phyloP scores from a whole-genome alignment of 2,797 vertebrate species.

The Sebastes cheni region DNA sequence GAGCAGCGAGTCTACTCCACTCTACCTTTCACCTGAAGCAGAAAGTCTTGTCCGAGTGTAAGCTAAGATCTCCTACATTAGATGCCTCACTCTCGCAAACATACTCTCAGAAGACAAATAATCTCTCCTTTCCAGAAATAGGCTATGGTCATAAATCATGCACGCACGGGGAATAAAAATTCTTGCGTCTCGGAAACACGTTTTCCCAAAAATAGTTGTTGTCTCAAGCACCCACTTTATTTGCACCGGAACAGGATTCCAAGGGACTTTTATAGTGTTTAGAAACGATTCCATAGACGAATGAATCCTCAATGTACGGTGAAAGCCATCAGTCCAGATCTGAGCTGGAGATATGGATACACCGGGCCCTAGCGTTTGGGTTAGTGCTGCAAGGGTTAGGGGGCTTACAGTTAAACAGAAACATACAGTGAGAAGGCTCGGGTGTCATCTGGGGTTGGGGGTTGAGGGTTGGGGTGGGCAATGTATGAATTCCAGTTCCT shows the following conservation, averaged over 20 bases:
- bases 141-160: conserved; percentile 78
- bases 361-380: conserved; percentile 15
- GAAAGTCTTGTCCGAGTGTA: conserved; percentile 24
- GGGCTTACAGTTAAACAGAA: conserved; percentile 61
- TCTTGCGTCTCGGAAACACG: conserved; percentile 47
- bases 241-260: conserved; percentile 53
- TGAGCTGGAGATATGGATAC: conserved; percentile 13
- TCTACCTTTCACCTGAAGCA: conserved; percentile 52
- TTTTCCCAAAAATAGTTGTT: conserved; percentile 65
- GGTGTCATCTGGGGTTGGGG: conserved; percentile 17
- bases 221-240: conserved; percentile 58
- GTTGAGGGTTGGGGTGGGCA: conserved; percentile 44
- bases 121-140: conserved; percentile 73
- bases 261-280: conserved; percentile 59
- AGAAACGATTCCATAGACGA: conserved; percentile 37
- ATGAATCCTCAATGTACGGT: conserved; percentile 27
- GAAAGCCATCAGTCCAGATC: conserved; percentile 37
- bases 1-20: conserved; percentile 20
- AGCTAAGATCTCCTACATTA: conserved; percentile 38
- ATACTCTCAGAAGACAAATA: conserved; percentile 72
- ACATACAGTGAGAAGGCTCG: conserved; percentile 78
- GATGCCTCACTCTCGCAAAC: conserved; percentile 41
- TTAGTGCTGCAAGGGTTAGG: conserved; percentile 30
- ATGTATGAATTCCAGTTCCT: conserved; percentile 92
- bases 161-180: conserved; percentile 57